Conservation (phyloP, 1,140 invertebrate species). For the Oryzaephilus surinamensis region DNA sequence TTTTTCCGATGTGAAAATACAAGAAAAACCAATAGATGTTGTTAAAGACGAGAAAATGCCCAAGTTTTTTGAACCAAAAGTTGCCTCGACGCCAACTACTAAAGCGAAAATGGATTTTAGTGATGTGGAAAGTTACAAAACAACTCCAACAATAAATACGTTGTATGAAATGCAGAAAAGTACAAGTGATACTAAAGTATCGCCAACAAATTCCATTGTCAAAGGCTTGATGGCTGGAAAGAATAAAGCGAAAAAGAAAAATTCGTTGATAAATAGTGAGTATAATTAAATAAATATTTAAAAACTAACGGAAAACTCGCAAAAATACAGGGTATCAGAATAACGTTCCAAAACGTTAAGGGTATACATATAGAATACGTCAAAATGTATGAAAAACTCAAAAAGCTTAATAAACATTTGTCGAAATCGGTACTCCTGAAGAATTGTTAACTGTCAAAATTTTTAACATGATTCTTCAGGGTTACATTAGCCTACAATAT, state of each 20-base stretch:
- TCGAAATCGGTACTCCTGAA: no score
- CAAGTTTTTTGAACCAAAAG: constrained; percentile 25
- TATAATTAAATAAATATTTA: constrained; percentile 5
- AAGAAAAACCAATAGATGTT: no score
- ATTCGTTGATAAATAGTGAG: constrained; percentile 54
- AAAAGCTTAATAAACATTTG: no score
- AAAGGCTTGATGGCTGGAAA: constrained; percentile 34
- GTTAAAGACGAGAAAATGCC: background rate
- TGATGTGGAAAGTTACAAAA: constrained; percentile 21
- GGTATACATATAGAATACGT: no score
- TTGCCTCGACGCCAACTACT: constrained; percentile 19
- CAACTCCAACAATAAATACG: constrained; percentile 10
- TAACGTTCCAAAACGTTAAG: no score
- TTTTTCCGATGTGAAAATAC: background rate
- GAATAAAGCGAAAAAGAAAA: constrained; percentile 49
- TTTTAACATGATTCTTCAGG: no score
- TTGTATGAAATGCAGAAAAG: constrained; percentile 22
- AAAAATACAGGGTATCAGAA: no score
- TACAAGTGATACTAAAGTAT: constrained; percentile 26
- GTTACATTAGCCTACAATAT: no score
- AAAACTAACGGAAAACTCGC: background rate
- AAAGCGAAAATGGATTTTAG: constrained; percentile 18
- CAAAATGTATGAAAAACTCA: no score
- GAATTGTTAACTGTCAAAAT: no score
- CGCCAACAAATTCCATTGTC: constrained; percentile 34